Conservation (phyloP, 2,888 invertebrate genomes). For the Eudemis profundana region DNA sequence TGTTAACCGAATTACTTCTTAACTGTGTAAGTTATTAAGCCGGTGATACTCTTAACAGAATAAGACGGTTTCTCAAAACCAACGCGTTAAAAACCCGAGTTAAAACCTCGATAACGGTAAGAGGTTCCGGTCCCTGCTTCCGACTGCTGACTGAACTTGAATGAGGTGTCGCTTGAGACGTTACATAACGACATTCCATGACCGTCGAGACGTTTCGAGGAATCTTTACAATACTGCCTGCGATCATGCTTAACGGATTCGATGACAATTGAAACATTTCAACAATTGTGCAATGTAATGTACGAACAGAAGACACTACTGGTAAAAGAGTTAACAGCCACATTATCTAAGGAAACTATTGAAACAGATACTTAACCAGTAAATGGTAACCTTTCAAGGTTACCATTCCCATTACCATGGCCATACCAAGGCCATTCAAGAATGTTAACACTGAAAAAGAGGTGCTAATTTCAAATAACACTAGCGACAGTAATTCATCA, state of each 20-base stretch:
- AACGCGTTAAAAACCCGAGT: no score
- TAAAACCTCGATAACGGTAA: no score
- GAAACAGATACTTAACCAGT: not conserved
- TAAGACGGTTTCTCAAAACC: no score
- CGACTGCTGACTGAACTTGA: conserved; percentile 25
- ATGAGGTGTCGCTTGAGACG: conserved; percentile 32
- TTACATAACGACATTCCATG: conserved; percentile 60
- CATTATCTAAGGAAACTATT: not conserved
- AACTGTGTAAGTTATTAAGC: no score
- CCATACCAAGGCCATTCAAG: no score
- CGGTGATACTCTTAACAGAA: no score
- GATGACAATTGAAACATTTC: conserved; percentile 49
- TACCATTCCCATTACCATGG: no score
- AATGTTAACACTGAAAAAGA: not conserved
- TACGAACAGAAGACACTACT: not conserved
- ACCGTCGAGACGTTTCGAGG: conserved; percentile 63
- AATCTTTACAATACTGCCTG: conserved; percentile 61
- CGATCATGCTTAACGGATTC: conserved; percentile 56
- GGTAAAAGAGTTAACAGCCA: not conserved
- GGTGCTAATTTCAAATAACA: conserved; percentile 3
- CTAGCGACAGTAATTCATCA: not conserved
- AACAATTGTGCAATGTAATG: conserved; percentile 30
- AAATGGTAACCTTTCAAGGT: not conserved
- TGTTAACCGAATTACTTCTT: no score
- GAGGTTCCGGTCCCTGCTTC: no score